Percentiles rank a stretch among this genome's conserved stretches.
Conservation (phyloP, 2,113 vertebrate genomes). For the Xenopus laevis region DNA sequence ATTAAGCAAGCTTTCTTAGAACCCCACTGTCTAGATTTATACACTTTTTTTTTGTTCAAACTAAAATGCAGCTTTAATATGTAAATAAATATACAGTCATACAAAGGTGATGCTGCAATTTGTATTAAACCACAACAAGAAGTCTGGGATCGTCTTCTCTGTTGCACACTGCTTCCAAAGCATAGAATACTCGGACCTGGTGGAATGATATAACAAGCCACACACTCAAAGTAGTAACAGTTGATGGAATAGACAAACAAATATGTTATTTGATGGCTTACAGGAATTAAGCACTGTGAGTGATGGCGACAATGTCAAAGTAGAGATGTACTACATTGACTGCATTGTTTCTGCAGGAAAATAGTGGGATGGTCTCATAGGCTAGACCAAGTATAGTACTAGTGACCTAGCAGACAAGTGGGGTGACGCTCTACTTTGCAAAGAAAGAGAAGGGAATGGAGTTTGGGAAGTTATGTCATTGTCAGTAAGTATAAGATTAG, state of each 20-base stretch:
- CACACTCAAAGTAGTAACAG: slow-evolving; percentile 10
- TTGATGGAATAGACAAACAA: not conserved
- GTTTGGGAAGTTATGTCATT: not conserved
- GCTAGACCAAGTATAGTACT: slow-evolving; percentile 16
- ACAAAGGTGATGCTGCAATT: too few relatives aligned
- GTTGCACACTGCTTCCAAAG: too few relatives aligned
- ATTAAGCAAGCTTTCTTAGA: too few relatives aligned
- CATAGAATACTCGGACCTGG: too few relatives aligned
- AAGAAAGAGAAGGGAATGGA: not conserved
- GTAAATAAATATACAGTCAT: too few relatives aligned
- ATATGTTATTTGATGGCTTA: slow-evolving; percentile 8
- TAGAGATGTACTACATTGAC: slow-evolving; percentile 14
- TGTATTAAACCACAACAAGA: too few relatives aligned
- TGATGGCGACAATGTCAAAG: slow-evolving; percentile 3
- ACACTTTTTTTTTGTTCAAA: too few relatives aligned
- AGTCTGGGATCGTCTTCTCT: too few relatives aligned
- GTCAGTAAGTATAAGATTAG: not conserved
- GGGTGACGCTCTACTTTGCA: not conserved
- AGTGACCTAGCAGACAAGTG: slow-evolving; percentile 1
- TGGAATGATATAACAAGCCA: slow-evolving; percentile 14
- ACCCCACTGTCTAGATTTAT: too few relatives aligned
- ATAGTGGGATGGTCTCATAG: slow-evolving; percentile 20
- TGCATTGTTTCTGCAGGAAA: slow-evolving; percentile 20
- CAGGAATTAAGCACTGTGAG: slow-evolving; percentile 7
- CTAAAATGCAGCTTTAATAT: too few relatives aligned